A percentile compares a stretch with the other conserved stretches of the same genome.
phyloP scores from a whole-genome alignment of 1,140 invertebrate genomes.

The Ericerus pela region DNA sequence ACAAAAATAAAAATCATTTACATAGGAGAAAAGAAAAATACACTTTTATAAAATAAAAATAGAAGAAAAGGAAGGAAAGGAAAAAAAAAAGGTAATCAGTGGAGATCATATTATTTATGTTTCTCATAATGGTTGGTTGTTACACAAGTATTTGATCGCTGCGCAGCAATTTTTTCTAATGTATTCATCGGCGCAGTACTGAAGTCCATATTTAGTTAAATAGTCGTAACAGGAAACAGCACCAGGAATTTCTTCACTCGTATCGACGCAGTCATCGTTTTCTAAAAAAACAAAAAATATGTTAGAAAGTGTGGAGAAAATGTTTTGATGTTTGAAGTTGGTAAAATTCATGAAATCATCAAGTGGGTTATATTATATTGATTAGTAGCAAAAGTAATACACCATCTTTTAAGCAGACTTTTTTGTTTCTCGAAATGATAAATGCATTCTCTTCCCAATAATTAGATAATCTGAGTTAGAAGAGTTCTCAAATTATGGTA shows the following conservation, averaged over 20 bases:
- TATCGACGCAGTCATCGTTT: slow-evolving; percentile 22
- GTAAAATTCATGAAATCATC: no score
- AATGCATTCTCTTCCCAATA: no score
- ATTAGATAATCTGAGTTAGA: no score
- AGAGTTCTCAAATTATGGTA: no score
- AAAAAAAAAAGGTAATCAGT: slow-evolving; percentile 6
- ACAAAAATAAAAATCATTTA: not conserved
- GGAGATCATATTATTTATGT: slow-evolving; percentile 3
- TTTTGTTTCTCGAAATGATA: no score
- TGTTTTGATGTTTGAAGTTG: no score
- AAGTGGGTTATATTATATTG: no score
- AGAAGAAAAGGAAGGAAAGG: not conserved
- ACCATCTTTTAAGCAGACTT: no score
- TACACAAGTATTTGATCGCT: slow-evolving; percentile 22
- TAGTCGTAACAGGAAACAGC: slow-evolving; percentile 22
- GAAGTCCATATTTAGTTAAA: slow-evolving; percentile 17
- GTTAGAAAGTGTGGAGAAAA: not conserved
- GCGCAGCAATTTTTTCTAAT: slow-evolving; percentile 22
- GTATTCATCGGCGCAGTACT: slow-evolving; percentile 22
- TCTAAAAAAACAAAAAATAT: slow-evolving; percentile 10
- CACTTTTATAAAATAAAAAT: not conserved
- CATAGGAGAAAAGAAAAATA: not conserved
- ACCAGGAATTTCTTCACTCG: slow-evolving; percentile 18
- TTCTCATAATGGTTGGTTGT: slow-evolving; percentile 5
- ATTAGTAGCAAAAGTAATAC: no score